phyloP scores from a whole-genome alignment of 2,888 invertebrate species.

The Tortrix viridana region DNA sequence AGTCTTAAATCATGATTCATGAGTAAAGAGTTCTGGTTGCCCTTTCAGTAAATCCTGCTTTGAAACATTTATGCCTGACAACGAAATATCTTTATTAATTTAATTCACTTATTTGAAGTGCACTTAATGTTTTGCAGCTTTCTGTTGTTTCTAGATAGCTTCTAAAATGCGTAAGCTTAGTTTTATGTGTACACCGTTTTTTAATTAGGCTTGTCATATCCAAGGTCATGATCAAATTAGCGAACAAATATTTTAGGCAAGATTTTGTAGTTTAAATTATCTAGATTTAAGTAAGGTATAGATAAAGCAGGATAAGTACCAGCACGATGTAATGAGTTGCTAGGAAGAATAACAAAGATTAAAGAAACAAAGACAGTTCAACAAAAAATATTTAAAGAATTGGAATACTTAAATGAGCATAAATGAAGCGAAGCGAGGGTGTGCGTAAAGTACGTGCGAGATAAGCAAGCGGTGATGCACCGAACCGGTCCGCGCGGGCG shows the following conservation, averaged over 20 bases:
- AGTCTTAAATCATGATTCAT: too few relatives aligned
- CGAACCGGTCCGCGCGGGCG: too few relatives aligned
- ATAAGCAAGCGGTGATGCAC: background rate
- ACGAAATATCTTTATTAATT: too few relatives aligned
- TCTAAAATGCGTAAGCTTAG: background rate
- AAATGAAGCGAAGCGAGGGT: slow-evolving; percentile 1
- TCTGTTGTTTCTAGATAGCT: background rate
- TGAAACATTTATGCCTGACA: too few relatives aligned
- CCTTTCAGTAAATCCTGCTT: too few relatives aligned
- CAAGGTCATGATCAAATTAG: background rate
- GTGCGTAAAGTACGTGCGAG: background rate
- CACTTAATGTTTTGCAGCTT: background rate
- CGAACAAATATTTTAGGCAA: too few relatives aligned
- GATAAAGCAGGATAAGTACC: too few relatives aligned
- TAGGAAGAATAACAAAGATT: background rate
- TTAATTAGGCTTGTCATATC: background rate
- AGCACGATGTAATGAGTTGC: background rate
- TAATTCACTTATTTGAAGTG: background rate
- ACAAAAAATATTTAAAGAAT: background rate
- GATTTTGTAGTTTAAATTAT: too few relatives aligned
- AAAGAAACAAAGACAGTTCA: too few relatives aligned
- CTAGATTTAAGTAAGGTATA: too few relatives aligned
- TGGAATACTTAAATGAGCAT: slow-evolving; percentile 1
- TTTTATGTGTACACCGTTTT: background rate
- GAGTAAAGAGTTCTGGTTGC: too few relatives aligned